These are phyloP conservation scores for Heliconius hermathena DNA, from an alignment of 1,140 invertebrate species.

Conservation along the genomic window DNA sequence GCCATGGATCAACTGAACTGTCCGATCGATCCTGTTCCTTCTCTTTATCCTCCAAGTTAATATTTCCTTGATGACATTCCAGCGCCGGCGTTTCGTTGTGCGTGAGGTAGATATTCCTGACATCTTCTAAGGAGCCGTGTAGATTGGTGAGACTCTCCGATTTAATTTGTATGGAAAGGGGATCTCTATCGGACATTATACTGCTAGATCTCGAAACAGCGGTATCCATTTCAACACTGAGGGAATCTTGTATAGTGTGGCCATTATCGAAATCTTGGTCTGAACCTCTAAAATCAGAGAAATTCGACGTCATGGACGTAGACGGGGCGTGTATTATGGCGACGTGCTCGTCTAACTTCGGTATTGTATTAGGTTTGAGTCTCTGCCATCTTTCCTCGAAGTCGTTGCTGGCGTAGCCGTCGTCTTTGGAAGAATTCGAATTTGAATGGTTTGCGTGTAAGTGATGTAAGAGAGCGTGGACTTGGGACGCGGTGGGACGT, in stretches of 20 bases:
- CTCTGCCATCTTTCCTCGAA: conserved; percentile 87
- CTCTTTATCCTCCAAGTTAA: conserved; percentile 60
- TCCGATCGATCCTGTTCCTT: conserved; percentile 68
- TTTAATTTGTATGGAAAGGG: conserved; percentile 70
- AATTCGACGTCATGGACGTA: conserved; percentile 60
- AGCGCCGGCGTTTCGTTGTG: conserved; percentile 67
- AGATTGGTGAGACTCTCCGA: conserved; percentile 83
- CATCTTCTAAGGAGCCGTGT: conserved; percentile 84
- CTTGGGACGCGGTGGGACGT: conserved; percentile 79
- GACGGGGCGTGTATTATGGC: conserved; percentile 70
- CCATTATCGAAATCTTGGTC: conserved; percentile 61
- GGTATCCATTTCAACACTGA: conserved; percentile 69
- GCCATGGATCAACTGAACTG: conserved; percentile 81
- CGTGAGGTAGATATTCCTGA: conserved; percentile 73
- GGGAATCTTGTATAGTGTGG: conserved; percentile 56
- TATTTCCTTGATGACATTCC: conserved; percentile 71
- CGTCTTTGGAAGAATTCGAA: conserved; percentile 47
- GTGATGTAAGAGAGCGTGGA: conserved; percentile 83
- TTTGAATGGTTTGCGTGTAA: conserved; percentile 77
- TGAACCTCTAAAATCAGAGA: conserved; percentile 47
- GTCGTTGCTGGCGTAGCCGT: conserved; percentile 77
- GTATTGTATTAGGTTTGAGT: conserved; percentile 84
- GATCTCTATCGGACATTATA: conserved; percentile 75
- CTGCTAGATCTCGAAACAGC: conserved; percentile 73
- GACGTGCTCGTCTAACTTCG: conserved; percentile 81